Evolutionary conservation across 2,888 invertebrate species (phyloP).

Genomic region (Tachina fera): DNA sequence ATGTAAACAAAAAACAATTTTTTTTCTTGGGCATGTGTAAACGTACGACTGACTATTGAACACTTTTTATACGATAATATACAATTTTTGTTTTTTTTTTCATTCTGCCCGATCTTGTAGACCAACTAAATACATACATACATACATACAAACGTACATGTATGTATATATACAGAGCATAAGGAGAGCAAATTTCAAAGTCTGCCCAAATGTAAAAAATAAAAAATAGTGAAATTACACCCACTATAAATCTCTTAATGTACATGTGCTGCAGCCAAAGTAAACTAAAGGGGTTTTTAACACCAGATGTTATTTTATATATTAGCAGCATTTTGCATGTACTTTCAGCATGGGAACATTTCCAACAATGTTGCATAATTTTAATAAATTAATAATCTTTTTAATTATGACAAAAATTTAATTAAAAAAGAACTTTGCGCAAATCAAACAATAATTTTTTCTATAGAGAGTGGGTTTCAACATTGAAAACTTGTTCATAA

Average conservation of each 20-base stretch:
- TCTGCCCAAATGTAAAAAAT: constrained; percentile 41
- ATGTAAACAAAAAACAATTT: constrained; percentile 63
- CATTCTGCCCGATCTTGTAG: constrained; percentile 50
- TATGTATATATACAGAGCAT: neutral
- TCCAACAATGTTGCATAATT: too few species aligned
- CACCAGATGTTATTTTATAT: constrained; percentile 16
- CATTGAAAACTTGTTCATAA: too few species aligned
- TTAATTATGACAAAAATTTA: too few species aligned
- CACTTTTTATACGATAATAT: neutral
- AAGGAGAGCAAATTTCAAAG: constrained; percentile 19
- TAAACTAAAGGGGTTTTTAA: constrained; percentile 26
- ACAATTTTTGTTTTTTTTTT: constrained; percentile 26
- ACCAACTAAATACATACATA: neutral
- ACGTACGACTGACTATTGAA: constrained; percentile 9
- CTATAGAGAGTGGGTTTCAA: too few species aligned
- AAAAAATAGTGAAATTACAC: constrained; percentile 45
- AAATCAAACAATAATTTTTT: too few species aligned
- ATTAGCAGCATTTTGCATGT: too few species aligned
- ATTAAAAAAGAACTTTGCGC: too few species aligned
- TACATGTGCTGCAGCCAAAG: constrained; percentile 54
- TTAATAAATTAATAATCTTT: too few species aligned
- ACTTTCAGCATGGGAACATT: neutral
- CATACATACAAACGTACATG: too few species aligned
- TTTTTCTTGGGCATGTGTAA: constrained; percentile 15
- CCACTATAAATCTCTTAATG: constrained; percentile 50